A percentile compares a stretch with the other conserved stretches of the same genome.
These are phyloP conservation scores for Ennomos quercinarius DNA, from an alignment of 2,888 invertebrate genomes.

Conservation along the genomic window DNA sequence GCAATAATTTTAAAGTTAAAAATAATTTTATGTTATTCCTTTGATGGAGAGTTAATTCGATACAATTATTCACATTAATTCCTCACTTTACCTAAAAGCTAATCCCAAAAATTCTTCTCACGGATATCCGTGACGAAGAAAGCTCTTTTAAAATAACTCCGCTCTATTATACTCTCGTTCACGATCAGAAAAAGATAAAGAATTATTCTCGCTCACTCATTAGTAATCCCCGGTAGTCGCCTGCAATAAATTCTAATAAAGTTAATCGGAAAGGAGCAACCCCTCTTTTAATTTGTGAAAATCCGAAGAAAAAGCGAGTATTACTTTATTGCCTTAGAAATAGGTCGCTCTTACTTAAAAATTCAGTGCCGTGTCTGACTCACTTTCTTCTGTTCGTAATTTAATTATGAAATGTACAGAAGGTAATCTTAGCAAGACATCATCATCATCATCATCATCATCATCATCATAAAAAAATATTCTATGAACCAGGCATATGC, in stretches of 20 bases:
- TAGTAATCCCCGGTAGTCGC: conserved; percentile 62
- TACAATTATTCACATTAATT: neutral
- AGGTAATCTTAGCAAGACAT: too few relatives aligned
- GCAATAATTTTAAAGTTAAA: too few relatives aligned
- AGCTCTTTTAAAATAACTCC: conserved; percentile 16
- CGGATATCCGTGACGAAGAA: conserved; percentile 21
- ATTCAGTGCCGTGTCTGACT: conserved; percentile 34
- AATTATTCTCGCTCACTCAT: conserved; percentile 53
- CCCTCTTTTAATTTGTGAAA: conserved; percentile 65
- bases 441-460: too few relatives aligned
- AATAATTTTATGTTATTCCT: too few relatives aligned
- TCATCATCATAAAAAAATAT: too few relatives aligned
- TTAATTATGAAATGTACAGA: too few relatives aligned
- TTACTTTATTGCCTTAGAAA: conserved; percentile 58
- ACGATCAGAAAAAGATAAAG: conserved; percentile 57
- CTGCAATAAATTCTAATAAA: conserved; percentile 78
- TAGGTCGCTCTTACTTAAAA: conserved; percentile 46
- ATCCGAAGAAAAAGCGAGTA: conserved; percentile 50
- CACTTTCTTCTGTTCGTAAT: neutral
- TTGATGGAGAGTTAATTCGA: too few relatives aligned
- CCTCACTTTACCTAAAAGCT: conserved; percentile 4
- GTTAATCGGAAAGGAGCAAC: conserved; percentile 66
- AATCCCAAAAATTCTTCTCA: conserved; percentile 15
- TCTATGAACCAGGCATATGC: too few relatives aligned
- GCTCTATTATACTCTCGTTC: conserved; percentile 30